Base-by-base conservation (phyloP, 2,888 invertebrate species). In the Cotesia congregata region DNA sequence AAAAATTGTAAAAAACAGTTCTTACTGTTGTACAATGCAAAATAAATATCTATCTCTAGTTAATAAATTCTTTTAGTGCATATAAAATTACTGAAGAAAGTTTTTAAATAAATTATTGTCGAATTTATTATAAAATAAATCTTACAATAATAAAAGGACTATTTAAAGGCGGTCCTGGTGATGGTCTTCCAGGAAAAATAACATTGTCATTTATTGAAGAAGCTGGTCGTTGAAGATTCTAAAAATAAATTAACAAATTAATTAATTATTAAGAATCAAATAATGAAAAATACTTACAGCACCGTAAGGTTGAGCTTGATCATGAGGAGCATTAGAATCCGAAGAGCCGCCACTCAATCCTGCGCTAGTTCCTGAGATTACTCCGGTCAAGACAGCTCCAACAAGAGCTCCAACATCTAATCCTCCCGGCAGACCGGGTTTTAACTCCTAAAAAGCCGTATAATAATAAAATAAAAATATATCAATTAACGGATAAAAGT, bases 361-460 rank as follows among this genome's bases (percentile, higher is more conserved):
- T 1, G 86, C 86, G 70, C 88, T 89, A 0, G 87, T 80, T 0
- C 89, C 89, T 4, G 88, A 83, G 5, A 87, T 75, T 1, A 84
- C 80, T n/a, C 89, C 89, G 3, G 87, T 83, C 6, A 89, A 80
- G 12, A 89, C 78, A 1, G 87, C 83, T 38, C 84, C 83, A 7
- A 89, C 82, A 2, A 89, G 72, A 3, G 83, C 81, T 2, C 85
- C 83, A 0, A 88, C 5, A 73, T 89, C 89, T 0, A 86, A 83
- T 7, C 82, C 81, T 12, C 82, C 82, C 1, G 82, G 81, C 6
- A 72, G 59, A 12, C 82, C 82, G 5, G 79, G 79, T 76, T 73
- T 80, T 17, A 85, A 68, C 78, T 85, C 85, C 89, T 89, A 67
- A 50, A 9, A 9, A 71, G 1, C 50, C 59, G 30, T 61, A 0